A percentile compares a stretch with the other conserved stretches of the same genome.
Conservation (phyloP, 2,797 vertebrate genomes). For the Brotogeris chrysoptera region DNA sequence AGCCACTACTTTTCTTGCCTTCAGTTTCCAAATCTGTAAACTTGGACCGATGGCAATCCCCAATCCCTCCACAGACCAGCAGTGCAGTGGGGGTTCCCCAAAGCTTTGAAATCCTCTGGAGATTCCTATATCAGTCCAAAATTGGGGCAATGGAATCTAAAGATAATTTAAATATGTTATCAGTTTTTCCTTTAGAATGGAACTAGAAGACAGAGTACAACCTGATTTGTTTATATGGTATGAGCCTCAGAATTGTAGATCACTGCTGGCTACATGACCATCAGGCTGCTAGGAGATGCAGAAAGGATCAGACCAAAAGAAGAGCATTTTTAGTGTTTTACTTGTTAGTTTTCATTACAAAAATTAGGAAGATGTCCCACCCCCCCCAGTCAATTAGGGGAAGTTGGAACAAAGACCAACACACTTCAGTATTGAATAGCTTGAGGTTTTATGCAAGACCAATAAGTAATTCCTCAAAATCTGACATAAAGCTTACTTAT, state of each 20-base stretch:
- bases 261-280: not conserved
- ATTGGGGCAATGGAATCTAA: not conserved
- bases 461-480: not conserved
- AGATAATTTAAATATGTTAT: not conserved
- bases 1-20: not conserved
- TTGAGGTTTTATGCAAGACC: not conserved
- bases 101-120: not conserved
- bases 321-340: not conserved
- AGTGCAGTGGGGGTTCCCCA: not conserved
- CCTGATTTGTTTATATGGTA: not conserved
- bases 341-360: not conserved
- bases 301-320: not conserved
- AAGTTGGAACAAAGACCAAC: not conserved
- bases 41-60: fast-evolving
- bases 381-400: not conserved
- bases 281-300: not conserved
- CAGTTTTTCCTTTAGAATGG: not conserved
- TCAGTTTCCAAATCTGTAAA: not conserved
- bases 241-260: not conserved
- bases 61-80: not conserved
- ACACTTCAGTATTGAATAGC: not conserved
- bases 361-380: not conserved
- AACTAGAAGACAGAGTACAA: not conserved
- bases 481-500: not conserved
- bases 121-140: not conserved